Evolutionary conservation across 2,888 invertebrate species (phyloP).

Genomic region (Eupithecia tripunctaria): DNA sequence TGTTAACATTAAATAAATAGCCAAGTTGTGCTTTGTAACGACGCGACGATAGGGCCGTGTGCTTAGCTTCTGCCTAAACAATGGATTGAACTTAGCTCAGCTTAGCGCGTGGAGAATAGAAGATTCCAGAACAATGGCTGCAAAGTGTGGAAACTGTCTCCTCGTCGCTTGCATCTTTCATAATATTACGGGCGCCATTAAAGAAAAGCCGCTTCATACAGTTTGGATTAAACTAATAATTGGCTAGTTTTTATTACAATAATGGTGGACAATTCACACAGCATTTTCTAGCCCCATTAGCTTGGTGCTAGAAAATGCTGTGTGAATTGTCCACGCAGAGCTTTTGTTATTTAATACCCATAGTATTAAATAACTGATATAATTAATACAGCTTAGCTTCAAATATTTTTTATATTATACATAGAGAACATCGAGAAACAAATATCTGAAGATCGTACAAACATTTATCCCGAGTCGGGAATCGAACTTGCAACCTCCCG

Average conservation of each 20-base stretch:
- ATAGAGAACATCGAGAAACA: too few species aligned
- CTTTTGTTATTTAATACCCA: too few species aligned
- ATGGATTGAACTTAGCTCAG: slow-evolving; percentile 2
- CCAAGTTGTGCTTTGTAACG: slow-evolving; percentile 19
- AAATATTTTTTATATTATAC: too few species aligned
- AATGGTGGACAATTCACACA: too few species aligned
- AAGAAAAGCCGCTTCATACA: background rate
- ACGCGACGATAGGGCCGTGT: background rate
- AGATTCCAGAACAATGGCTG: background rate
- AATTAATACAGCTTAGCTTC: too few species aligned
- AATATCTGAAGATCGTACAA: too few species aligned
- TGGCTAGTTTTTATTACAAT: background rate
- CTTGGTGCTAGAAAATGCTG: too few species aligned
- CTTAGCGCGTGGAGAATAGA: background rate
- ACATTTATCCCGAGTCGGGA: too few species aligned
- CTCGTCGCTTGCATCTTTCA: background rate
- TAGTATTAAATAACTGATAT: too few species aligned
- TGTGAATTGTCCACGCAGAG: too few species aligned
- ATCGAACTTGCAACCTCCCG: too few species aligned
- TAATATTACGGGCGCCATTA: background rate
- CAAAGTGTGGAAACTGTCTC: background rate
- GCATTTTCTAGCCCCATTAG: too few species aligned
- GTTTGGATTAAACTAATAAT: background rate
- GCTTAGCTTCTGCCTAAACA: slow-evolving; percentile 7
- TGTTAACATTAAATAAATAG: slow-evolving; percentile 29